Evolutionary conservation across 2,888 invertebrate genomes (phyloP).

Genomic region (Frankliniella intonsa): DNA sequence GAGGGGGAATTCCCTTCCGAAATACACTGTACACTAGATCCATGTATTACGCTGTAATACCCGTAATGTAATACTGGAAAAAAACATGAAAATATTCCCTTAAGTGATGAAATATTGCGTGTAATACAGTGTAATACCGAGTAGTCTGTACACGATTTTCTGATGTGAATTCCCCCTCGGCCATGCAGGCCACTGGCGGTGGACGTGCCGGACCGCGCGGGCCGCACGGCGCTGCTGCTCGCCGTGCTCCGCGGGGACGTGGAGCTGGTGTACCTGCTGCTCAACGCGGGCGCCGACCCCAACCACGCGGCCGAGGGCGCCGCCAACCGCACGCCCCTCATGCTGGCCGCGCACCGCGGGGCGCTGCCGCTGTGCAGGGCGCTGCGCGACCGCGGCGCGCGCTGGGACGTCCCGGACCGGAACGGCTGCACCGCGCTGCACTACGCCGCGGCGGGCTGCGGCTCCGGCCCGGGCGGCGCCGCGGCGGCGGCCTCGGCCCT

Average conservation of each 20-base stretch:
- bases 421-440: conserved; percentile 39
- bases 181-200: conserved; percentile 34
- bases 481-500: background rate
- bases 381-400: conserved; percentile 38
- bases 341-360: conserved; percentile 39
- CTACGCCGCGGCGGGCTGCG: background rate
- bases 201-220: conserved; percentile 37
- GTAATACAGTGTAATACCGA: too few relatives aligned
- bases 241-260: conserved; percentile 38
- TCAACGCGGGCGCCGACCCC: conserved; percentile 38
- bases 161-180: too few relatives aligned
- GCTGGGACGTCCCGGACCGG: conserved; percentile 39
- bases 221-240: conserved; percentile 40
- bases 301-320: conserved; percentile 36
- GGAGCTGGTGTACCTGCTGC: conserved; percentile 37
- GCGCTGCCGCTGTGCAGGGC: conserved; percentile 35
- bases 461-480: background rate
- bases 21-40: too few relatives aligned
- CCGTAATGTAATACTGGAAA: too few relatives aligned
- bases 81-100: too few relatives aligned
- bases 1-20: too few relatives aligned
- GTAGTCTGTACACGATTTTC: too few relatives aligned
- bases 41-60: too few relatives aligned
- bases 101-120: too few relatives aligned
- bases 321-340: conserved; percentile 39